A percentile compares a stretch with the other conserved stretches of the same genome.
Conservation (phyloP, 1,140 invertebrate genomes). For the Drosophila parabipectinata region DNA sequence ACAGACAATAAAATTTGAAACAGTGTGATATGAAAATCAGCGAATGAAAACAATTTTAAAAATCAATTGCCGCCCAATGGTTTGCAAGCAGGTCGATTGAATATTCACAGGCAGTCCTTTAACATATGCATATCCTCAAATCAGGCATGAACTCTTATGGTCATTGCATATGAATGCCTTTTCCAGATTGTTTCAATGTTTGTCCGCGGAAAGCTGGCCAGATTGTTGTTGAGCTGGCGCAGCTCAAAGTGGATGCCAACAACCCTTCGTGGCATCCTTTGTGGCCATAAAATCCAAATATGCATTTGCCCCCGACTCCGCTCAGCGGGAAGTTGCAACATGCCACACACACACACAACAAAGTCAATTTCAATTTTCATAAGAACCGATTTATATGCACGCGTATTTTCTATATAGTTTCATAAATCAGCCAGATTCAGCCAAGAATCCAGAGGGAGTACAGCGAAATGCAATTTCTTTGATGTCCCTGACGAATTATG, state of each 20-base stretch:
- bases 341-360: conserved; percentile 27
- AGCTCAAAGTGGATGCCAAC: conserved; percentile 49
- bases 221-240: conserved; percentile 15
- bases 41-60: neutral
- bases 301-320: conserved; percentile 29
- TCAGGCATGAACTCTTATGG: conserved; percentile 24
- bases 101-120: conserved; percentile 12
- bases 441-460: conserved; percentile 31
- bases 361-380: conserved; percentile 55
- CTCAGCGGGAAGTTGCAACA: conserved; percentile 42
- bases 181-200: conserved; percentile 35
- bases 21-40: conserved; percentile 5
- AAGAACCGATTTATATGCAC: conserved; percentile 39
- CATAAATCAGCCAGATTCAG: conserved; percentile 49
- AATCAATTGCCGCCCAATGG: conserved; percentile 15
- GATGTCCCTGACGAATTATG: conserved; percentile 53
- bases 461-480: conserved; percentile 63
- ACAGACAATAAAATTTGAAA: neutral
- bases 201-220: conserved; percentile 24
- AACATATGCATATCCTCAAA: conserved; percentile 16
- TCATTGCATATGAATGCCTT: conserved; percentile 21
- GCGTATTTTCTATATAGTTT: conserved; percentile 12
- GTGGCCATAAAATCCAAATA: conserved; percentile 59
- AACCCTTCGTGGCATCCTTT: conserved; percentile 49
- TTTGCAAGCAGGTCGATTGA: conserved; percentile 10